These are phyloP conservation scores for Muschampia plurimacula DNA, from an alignment of 2,888 invertebrate genomes.

Conservation along the genomic window DNA sequence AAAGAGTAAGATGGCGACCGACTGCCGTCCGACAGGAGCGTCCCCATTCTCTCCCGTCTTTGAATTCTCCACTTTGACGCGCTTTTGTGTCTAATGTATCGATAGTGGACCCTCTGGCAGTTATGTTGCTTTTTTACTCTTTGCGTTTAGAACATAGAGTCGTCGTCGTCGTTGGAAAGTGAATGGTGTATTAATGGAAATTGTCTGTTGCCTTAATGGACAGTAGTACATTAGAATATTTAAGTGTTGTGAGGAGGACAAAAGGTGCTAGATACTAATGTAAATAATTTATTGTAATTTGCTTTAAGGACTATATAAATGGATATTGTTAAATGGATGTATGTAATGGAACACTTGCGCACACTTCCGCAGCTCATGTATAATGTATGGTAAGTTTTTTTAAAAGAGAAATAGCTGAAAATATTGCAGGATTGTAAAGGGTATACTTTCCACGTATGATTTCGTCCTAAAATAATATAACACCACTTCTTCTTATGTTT, in stretches of 20 bases:
- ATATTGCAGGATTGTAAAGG: too few relatives aligned
- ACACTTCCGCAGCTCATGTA: too few relatives aligned
- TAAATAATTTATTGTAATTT: background rate
- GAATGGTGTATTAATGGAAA: conserved; percentile 26
- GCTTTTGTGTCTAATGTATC: conserved; percentile 33
- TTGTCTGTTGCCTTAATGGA: background rate
- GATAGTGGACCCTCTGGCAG: conserved; percentile 23
- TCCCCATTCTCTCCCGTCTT: conserved; percentile 28
- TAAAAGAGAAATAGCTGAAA: too few relatives aligned
- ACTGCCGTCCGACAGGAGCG: conserved; percentile 14
- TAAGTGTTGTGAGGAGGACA: background rate
- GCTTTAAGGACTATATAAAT: too few relatives aligned
- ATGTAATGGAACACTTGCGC: too few relatives aligned
- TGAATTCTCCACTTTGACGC: conserved; percentile 30
- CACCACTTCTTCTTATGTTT: too few relatives aligned
- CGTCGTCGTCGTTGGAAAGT: conserved; percentile 15
- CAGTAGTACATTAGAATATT: background rate
- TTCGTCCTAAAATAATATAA: too few relatives aligned
- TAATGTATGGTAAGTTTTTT: too few relatives aligned
- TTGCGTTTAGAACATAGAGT: conserved; percentile 2
- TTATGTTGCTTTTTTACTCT: conserved; percentile 13
- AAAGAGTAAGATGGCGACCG: conserved; percentile 33
- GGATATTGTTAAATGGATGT: too few relatives aligned
- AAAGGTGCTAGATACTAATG: background rate
- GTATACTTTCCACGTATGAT: too few relatives aligned